phyloP scores from a whole-genome alignment of 2,113 vertebrate genomes.

The Nanorana parkeri region DNA sequence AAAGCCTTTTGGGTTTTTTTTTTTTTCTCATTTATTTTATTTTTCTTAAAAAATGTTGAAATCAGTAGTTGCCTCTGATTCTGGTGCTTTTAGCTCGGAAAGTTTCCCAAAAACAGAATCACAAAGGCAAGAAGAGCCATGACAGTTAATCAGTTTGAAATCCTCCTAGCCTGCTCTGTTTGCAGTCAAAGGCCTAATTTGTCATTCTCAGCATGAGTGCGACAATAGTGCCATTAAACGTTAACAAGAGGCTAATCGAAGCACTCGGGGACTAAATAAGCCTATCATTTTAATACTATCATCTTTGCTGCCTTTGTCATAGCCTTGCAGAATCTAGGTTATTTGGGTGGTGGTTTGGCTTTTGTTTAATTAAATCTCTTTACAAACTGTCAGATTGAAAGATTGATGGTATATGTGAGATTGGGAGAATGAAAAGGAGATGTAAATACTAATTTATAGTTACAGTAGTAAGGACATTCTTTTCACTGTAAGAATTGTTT shows the following conservation, averaged over 20 bases:
- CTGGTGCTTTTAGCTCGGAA: constrained; percentile 35
- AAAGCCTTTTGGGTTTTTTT: no score
- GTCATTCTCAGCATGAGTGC: constrained; percentile 50
- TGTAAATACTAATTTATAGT: constrained; percentile 1
- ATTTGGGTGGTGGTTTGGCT: not conserved
- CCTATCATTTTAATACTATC: constrained; percentile 41
- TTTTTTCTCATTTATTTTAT: constrained; percentile 62
- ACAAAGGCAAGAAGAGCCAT: constrained; percentile 67
- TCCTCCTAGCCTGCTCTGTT: constrained; percentile 59
- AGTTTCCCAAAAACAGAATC: constrained; percentile 67
- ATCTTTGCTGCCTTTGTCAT: not conserved
- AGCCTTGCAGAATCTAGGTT: not conserved
- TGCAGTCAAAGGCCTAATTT: constrained; percentile 64
- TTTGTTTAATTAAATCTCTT: not conserved
- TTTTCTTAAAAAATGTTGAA: not conserved
- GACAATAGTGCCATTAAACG: constrained; percentile 45
- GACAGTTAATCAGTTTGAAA: constrained; percentile 67
- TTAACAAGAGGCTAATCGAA: constrained; percentile 59
- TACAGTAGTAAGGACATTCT: not conserved
- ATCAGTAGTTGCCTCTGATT: not conserved
- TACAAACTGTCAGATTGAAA: not conserved
- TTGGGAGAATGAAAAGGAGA: no score
- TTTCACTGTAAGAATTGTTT: not conserved
- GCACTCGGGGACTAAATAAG: constrained; percentile 33
- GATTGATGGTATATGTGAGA: not conserved